phyloP scores from a whole-genome alignment of 2,888 invertebrate species.

The Apodemia zela region DNA sequence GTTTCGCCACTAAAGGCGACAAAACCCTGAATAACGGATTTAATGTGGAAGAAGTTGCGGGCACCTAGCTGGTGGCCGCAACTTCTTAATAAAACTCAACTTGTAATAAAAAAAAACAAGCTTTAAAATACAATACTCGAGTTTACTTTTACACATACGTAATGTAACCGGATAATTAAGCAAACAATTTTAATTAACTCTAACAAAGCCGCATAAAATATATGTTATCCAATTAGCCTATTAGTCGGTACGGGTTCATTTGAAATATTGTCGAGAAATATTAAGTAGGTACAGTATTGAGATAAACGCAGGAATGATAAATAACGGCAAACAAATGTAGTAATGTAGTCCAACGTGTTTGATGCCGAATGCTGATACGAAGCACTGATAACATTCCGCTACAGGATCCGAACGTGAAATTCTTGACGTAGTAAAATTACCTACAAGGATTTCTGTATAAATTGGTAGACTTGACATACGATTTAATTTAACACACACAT shows the following conservation, averaged over 20 bases:
- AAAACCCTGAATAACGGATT: too few species aligned
- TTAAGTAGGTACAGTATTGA: slow-evolving; percentile 6
- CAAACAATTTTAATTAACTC: not conserved
- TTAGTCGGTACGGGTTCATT: not conserved
- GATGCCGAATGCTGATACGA: slow-evolving; percentile 63
- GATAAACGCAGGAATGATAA: slow-evolving; percentile 41
- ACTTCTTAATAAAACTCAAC: too few species aligned
- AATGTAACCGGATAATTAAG: slow-evolving; percentile 4
- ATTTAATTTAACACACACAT: not conserved
- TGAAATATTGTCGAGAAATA: slow-evolving; percentile 5
- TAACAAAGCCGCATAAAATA: not conserved
- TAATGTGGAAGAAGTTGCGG: too few species aligned
- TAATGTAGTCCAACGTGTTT: slow-evolving; percentile 58
- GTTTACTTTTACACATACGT: too few species aligned
- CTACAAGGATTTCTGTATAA: not conserved
- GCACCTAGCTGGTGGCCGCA: too few species aligned
- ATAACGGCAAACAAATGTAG: slow-evolving; percentile 63
- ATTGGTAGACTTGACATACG: not conserved
- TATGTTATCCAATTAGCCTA: not conserved
- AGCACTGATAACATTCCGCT: slow-evolving; percentile 74
- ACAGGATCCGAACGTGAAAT: slow-evolving; percentile 70
- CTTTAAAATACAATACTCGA: too few species aligned
- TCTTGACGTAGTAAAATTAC: slow-evolving; percentile 63
- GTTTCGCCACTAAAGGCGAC: too few species aligned
- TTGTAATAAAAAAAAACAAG: too few species aligned